Evolutionary conservation across 2,797 vertebrate species (phyloP), one percentile per base, ranked within the genome.

Genomic region (Chelon labrosus): DNA sequence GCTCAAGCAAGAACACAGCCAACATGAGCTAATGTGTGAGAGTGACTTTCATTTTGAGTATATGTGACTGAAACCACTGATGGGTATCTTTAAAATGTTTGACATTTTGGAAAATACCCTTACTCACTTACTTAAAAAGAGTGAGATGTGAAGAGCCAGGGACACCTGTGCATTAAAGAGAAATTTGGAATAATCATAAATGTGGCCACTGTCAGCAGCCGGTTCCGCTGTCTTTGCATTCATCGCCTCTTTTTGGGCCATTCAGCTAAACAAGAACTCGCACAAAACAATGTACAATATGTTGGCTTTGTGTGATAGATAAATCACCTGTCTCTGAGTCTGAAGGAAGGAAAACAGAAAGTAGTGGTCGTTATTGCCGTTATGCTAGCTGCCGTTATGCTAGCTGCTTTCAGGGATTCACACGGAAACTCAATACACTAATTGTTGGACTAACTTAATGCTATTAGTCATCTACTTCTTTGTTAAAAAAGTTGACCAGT

Each of bases 391-490:
- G 22, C 41, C 7, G 50, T 50, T 17, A 16, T 42, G 0, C 6
- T 56, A 60, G 50, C 58, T 13, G 19, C 58, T 62, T 75, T 31
- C 44, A 55, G 60, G 31, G 55, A 22, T 47, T 59, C 65, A 66
- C 35, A 56, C 27, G 31, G 42, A 55, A 44, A 54, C 19, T 50
- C 51, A 56, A 56, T 61, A 37, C 55, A 19, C 11, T 61, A 55
- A 56, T 61, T 77, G 17, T 22, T 22, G 22, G 22, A 22, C 22
- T 3, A 2, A 2, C 4, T 3, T 5, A 31, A 31, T 31, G 31
- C 31, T 31, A 5, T 7, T 3, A 31, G 31, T 31, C 31, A 31
- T 5, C 31, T 31, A 2, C 31, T 31, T 31, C 31, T 31, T 3
- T 31, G 31, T 31, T 31, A 31, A 31, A 31, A 31, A 31, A 5